These are phyloP conservation scores for Platerodrilus igneus DNA, from an alignment of 2,888 invertebrate species.

Conservation along the genomic window DNA sequence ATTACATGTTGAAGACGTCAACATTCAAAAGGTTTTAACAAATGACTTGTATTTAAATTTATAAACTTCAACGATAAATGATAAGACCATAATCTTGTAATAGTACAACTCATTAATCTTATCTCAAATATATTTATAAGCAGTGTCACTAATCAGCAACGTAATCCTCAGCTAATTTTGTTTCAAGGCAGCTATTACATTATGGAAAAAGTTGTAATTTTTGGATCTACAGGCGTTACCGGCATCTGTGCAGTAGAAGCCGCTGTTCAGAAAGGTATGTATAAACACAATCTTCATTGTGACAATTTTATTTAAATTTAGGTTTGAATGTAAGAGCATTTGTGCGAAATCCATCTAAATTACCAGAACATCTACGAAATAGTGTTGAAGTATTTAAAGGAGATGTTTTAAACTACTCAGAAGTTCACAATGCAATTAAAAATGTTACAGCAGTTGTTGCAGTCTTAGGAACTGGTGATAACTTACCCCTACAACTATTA, in stretches of 20 bases:
- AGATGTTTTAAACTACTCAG: slow-evolving; percentile 66
- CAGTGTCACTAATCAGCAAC: too few relatives aligned
- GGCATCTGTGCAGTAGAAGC: slow-evolving; percentile 72
- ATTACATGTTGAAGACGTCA: too few relatives aligned
- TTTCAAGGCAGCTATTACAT: too few relatives aligned
- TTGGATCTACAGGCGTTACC: slow-evolving; percentile 80
- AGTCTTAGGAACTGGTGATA: slow-evolving; percentile 72
- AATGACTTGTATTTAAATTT: too few relatives aligned
- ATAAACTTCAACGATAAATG: too few relatives aligned
- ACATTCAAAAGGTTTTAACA: too few relatives aligned
- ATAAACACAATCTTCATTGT: too few relatives aligned
- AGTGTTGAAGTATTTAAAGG: slow-evolving; percentile 69
- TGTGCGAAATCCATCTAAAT: slow-evolving; percentile 64
- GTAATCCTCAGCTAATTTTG: too few relatives aligned
- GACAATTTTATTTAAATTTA: slow-evolving; percentile 41
- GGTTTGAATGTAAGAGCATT: slow-evolving; percentile 68
- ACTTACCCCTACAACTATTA: slow-evolving; percentile 68
- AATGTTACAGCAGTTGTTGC: slow-evolving; percentile 71
- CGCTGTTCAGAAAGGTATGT: slow-evolving; percentile 76
- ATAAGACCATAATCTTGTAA: too few relatives aligned
- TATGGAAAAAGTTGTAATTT: slow-evolving; percentile 76
- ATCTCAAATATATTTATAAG: too few relatives aligned
- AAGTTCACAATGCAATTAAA: slow-evolving; percentile 65
- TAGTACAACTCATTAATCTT: too few relatives aligned
- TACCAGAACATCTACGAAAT: slow-evolving; percentile 61